Evolutionary conservation across 2,888 invertebrate species (phyloP), one percentile per base, ranked within the genome.

Genomic region (Lissonota sp.): DNA sequence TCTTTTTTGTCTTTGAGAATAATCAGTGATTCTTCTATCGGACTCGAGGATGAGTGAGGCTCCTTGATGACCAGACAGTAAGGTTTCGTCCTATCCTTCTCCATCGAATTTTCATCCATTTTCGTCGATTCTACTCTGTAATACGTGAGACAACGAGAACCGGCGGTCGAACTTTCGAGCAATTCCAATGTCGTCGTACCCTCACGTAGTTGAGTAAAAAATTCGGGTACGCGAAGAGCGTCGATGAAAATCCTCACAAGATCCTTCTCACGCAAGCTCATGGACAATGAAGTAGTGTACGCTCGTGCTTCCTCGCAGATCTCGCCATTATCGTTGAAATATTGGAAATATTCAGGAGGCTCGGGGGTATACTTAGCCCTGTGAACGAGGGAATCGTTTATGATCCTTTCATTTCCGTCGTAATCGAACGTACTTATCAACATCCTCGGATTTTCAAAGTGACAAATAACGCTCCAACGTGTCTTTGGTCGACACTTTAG

Each of bases 191-290:
- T n/a, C n/a, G n/a, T n/a, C n/a, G n/a, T n/a, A n/a, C n/a, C n/a
- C n/a, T n/a, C n/a, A n/a, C n/a, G n/a, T n/a, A n/a, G n/a, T n/a
- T n/a, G n/a, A n/a, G n/a, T n/a, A n/a, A n/a, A n/a, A n/a, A n/a
- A n/a, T n/a, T n/a, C 0, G 87, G 39, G 10, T 84, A 83, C 73
- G 1, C 87, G 88, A 55, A 88, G 57, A 39, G 88, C 84, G n/a
- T 84, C 86, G 7, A 84, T 84, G 6, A 89, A 80, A 42, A 83
- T 74, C 44, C 87, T 80, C 1, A 88, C 73, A 51, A 87, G 83
- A 46, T 90, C 88, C n/a, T 88, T 60, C 14, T 58, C 76, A 26
- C 79, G 63, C n/a, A 85, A 84, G 3, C 80, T 84, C 83, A 14
- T 76, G 73, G 5, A 58, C 10, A 39, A 39, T 6, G 57, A 39